phyloP scores from a whole-genome alignment of 2,797 vertebrate genomes.

The Thaleichthys pacificus region DNA sequence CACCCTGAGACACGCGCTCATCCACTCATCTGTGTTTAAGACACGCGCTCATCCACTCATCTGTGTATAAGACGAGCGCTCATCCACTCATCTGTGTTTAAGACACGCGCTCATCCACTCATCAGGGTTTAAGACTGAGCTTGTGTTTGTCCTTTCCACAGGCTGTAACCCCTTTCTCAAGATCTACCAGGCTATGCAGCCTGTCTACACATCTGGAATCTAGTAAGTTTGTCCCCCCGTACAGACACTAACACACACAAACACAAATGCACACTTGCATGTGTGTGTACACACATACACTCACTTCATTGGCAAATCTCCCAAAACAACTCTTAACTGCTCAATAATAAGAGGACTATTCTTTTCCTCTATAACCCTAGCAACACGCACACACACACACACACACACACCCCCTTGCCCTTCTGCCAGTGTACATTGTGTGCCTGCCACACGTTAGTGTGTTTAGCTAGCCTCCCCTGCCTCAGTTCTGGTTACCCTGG shows the following conservation, averaged over 20 bases:
- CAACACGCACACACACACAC: background rate
- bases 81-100: background rate
- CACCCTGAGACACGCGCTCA: background rate
- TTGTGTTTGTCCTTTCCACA: conserved; percentile 54
- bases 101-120: conserved; percentile 1
- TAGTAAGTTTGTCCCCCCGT: conserved; percentile 81
- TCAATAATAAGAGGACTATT: background rate
- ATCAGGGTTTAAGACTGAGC: background rate
- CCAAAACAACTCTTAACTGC: background rate
- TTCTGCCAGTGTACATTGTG: conserved; percentile 38
- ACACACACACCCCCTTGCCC: conserved; percentile 39
- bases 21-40: conserved; percentile 15
- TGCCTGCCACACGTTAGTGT: conserved; percentile 47
- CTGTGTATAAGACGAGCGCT: background rate
- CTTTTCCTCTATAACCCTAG: background rate
- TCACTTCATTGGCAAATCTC: conserved; percentile 3
- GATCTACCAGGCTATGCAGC: conserved; percentile 99
- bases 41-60: background rate
- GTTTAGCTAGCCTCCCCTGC: conserved; percentile 58
- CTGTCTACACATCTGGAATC: conserved; percentile 98
- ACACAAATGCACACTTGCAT: conserved; percentile 16
- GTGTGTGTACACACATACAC: conserved; percentile 6
- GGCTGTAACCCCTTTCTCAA: conserved; percentile 97
- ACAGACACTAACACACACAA: conserved; percentile 25
- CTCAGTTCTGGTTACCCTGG: conserved; percentile 53